A percentile compares a stretch with the other conserved stretches of the same genome.
These are phyloP conservation scores for Solen grandis DNA, from an alignment of 1,140 invertebrate genomes.

Conservation along the genomic window DNA sequence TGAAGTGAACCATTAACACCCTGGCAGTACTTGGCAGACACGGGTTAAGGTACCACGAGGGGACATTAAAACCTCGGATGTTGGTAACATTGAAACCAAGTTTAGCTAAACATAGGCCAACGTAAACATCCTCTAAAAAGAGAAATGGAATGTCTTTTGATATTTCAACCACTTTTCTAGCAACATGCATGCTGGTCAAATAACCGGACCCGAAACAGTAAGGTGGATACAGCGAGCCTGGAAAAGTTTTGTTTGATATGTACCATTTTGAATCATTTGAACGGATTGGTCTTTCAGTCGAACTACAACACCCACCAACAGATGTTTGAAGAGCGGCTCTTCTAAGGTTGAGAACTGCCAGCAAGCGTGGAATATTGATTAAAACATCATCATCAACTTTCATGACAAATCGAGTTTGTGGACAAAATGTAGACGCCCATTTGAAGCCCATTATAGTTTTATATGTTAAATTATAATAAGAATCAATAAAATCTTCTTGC, in stretches of 20 bases:
- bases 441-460: conserved; percentile 92
- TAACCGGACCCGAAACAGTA: conserved; percentile 81
- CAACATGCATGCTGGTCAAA: conserved; percentile 77
- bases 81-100: too few relatives aligned
- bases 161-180: conserved; percentile 69
- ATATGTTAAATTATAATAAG: conserved; percentile 91
- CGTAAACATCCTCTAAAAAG: conserved; percentile 80
- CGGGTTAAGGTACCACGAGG: too few relatives aligned
- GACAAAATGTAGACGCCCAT: conserved; percentile 86
- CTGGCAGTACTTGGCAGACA: too few relatives aligned
- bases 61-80: too few relatives aligned
- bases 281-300: conserved; percentile 22
- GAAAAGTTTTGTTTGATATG: conserved; percentile 71
- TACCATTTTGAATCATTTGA: conserved; percentile 45
- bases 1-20: too few relatives aligned
- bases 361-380: conserved; percentile 75
- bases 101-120: conserved; percentile 28
- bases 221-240: conserved; percentile 74
- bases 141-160: conserved; percentile 76
- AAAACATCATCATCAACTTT: conserved; percentile 83
- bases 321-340: not conserved
- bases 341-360: conserved; percentile 22
- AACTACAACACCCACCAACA: conserved; percentile 12
- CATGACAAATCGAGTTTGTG: conserved; percentile 81
- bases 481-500: conserved; percentile 89